Base-by-base conservation (phyloP, 2,888 invertebrate species). In the Drosophila barbarae region DNA sequence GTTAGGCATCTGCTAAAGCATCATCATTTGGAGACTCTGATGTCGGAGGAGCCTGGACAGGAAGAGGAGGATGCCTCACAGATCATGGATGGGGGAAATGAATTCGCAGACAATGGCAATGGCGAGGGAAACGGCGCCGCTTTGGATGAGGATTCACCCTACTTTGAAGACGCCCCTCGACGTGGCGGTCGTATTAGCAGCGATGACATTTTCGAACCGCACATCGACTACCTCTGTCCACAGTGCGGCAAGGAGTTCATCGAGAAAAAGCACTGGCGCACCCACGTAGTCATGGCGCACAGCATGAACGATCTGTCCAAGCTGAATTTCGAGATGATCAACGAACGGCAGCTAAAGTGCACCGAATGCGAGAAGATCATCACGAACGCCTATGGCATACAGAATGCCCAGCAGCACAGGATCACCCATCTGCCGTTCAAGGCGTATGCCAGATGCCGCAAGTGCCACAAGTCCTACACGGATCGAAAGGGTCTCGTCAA, bases 341-440 rank as follows among this genome's bases (percentile, higher is more conserved):
- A 78, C 38, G 88, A 88, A 18, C 80, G 86, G 5, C 87, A 87
- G 57, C 61, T 87, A 5, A 86, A 78, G 44, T 87, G 87, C 64
- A 79, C 77, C 5, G 86, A 87, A 51, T 87, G 87, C 60, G 78
- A 83, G 5, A 87, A 87, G 65, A 83, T 87, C 28, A 87, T 87
- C 6, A 87, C 87, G 10, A 87, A 87, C 54, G 87, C 87, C 0
- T 87, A 87, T 58, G 87, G 87, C 10, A 85, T 87, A 58, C 87
- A 87, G 69, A 87, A 87, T 73, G 87, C 87, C 1, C 87, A 87
- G 59, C 87, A 87, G 54, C 87, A 87, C 68, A 74, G 85, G 32
- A 86, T 87, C 32, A 87, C 87, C 0, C 87, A 87, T 50, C 61
- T 87, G 60, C 87, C 88, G 1, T 85, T 73, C 53, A 87, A 87